Base-by-base conservation (phyloP, 2,888 invertebrate genomes). In the Teleogryllus oceanicus region DNA sequence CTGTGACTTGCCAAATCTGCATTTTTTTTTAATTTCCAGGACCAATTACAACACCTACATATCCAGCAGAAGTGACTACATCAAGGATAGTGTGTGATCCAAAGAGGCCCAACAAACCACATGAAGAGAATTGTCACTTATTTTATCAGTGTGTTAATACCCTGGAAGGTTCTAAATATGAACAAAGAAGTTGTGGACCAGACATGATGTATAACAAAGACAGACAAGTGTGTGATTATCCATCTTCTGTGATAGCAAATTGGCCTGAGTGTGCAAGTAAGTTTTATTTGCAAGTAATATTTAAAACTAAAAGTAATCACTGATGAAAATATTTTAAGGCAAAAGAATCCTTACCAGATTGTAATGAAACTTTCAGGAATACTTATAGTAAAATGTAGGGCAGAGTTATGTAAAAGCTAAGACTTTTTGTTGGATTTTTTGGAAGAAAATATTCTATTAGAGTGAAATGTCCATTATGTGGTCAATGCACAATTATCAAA, bases 21-120 rank as follows among this genome's bases (percentile, higher is more conserved):
- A 3, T 62, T 13, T 75, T 37, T 80, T 3, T 49, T 75, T 78
- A 11, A 37, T 50, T 78, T 51, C 49, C 78, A 77, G 76, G 78
- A 20, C 78, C 76, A 21, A 76, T 78, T 51, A 50, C 75, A 20
- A 74, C 80, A 16, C 24, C 75, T n/a, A 74, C 80, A 16, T 62
- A 13, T 62, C 62, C n/a, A 18, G 16, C 62, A 4, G n/a, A 18
- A 62, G 16, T 62, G n/a, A 62, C 16, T 62, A 62, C 62, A 18
- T n/a, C 13, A 62, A n/a, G 16, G 13, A 13, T n/a, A 62, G n/a
- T 16, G n/a, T 78, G 78, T 78, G 78, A 75, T 75, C 51, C 24
- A 21, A 62, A 75, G 21, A 24, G 16, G 13, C 62, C 62, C 4
- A 62, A 62, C 62, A 62, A 62, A 62, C 62, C 62, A 62, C 62